Conservation (phyloP, 2,113 vertebrate species). For the Lanius ludovicianus region DNA sequence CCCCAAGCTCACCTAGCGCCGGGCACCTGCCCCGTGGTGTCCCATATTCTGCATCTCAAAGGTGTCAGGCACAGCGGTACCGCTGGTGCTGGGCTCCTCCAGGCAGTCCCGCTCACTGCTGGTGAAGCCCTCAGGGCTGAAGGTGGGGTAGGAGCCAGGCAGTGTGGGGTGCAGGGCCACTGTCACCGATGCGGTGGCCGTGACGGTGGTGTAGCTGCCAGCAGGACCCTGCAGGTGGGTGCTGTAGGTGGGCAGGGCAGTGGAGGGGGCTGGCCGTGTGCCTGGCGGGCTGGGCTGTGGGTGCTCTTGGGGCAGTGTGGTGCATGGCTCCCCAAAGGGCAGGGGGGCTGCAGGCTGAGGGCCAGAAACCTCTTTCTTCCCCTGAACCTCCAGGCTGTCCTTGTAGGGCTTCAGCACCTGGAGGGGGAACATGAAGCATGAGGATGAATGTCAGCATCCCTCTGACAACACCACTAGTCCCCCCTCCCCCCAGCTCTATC, state of each 20-base stretch:
- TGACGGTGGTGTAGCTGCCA: constrained; percentile 85
- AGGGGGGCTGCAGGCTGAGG: background rate
- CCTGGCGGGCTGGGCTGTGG: constrained; percentile 40
- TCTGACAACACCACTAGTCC: background rate
- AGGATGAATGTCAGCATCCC: background rate
- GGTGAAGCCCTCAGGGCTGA: constrained; percentile 82
- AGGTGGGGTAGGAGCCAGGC: constrained; percentile 85
- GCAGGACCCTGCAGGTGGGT: constrained; percentile 68
- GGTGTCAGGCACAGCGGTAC: background rate
- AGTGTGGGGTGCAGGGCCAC: constrained; percentile 90
- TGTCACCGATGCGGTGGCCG: constrained; percentile 90
- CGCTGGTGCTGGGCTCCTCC: constrained; percentile 58
- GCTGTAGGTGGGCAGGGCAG: constrained; percentile 75
- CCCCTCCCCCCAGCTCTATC: background rate
- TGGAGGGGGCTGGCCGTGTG: constrained; percentile 50
- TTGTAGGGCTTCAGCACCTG: constrained; percentile 70
- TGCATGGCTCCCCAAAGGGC: background rate
- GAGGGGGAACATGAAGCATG: background rate
- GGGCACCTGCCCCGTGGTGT: background rate
- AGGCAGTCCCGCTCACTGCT: constrained; percentile 78
- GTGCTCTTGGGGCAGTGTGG: constrained; percentile 17
- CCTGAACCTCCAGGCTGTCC: constrained; percentile 52
- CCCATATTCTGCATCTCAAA: constrained; percentile 85
- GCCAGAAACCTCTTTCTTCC: constrained; percentile 13
- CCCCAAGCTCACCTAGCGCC: constrained; percentile 38